Percentiles rank a stretch among this genome's conserved stretches.
phyloP scores from a whole-genome alignment of 2,113 vertebrate species.

The Paracyprichromis sp. region DNA sequence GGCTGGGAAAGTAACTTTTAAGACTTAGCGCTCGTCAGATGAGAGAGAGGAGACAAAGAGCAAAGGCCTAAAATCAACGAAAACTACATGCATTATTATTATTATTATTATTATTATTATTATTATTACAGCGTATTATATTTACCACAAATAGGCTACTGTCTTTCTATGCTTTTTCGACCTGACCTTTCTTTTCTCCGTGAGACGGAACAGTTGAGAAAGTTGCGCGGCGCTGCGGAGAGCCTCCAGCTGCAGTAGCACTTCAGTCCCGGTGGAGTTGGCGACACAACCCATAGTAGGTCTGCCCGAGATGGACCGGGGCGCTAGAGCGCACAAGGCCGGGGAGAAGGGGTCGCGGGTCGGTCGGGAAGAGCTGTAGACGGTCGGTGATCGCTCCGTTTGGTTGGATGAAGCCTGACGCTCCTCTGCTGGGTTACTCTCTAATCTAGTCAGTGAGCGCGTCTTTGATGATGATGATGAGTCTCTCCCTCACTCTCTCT shows the following conservation, averaged over 20 bases:
- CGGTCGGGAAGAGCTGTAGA: constrained; percentile 9
- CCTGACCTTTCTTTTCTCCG: constrained; percentile 77
- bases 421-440: constrained; percentile 45
- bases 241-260: constrained; percentile 74
- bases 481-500: constrained; percentile 40
- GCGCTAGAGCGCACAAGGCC: constrained; percentile 23
- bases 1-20: constrained; percentile 44
- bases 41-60: neutral
- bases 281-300: constrained; percentile 77
- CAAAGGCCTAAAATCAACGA: neutral
- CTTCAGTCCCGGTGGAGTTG: constrained; percentile 76
- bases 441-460: constrained; percentile 63
- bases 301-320: constrained; percentile 10
- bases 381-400: constrained; percentile 7
- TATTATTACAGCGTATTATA: neutral
- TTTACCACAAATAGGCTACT: neutral
- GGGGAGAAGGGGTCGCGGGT: neutral
- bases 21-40: constrained; percentile 9
- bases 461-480: constrained; percentile 65
- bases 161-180: neutral
- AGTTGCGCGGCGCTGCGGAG: constrained; percentile 73
- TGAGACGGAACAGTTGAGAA: constrained; percentile 68
- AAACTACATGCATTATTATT: neutral
- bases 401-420: constrained; percentile 22
- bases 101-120: neutral